Evolutionary conservation across 2,113 vertebrate species (phyloP).

Genomic region (Oxyura jamaicensis): DNA sequence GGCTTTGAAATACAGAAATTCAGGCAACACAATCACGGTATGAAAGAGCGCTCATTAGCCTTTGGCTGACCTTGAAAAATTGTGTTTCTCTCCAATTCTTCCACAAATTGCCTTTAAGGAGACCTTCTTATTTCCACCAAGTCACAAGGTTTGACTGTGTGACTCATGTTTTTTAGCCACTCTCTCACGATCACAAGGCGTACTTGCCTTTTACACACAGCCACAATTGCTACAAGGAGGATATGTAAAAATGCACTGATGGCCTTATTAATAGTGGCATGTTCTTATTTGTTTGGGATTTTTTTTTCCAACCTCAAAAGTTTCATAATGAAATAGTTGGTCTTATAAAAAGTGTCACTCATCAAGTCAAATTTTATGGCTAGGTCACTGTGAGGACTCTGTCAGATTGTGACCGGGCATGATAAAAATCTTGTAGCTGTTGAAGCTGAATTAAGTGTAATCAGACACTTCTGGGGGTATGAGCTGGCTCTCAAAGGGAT

Average conservation of each 20-base stretch:
- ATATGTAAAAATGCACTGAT: neutral
- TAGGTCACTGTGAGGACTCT: slow-evolving; percentile 33
- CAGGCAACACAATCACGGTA: slow-evolving; percentile 53
- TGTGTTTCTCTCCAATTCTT: slow-evolving; percentile 51
- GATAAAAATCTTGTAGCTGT: neutral
- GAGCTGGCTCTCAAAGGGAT: neutral
- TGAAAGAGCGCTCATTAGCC: slow-evolving; percentile 72
- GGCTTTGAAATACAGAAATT: slow-evolving; percentile 70
- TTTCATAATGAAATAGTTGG: slow-evolving; percentile 45
- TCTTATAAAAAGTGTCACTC: slow-evolving; percentile 34
- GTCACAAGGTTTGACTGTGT: slow-evolving; percentile 56
- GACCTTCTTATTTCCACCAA: slow-evolving; percentile 56
- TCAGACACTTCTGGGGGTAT: neutral
- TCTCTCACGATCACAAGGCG: slow-evolving; percentile 64
- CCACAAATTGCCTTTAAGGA: slow-evolving; percentile 68
- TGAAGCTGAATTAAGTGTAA: neutral
- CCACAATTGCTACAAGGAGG: slow-evolving; percentile 40
- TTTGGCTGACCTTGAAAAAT: slow-evolving; percentile 69
- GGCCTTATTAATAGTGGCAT: slow-evolving; percentile 8
- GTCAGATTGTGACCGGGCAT: neutral
- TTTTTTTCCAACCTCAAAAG: slow-evolving; percentile 31
- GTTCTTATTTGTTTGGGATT: slow-evolving; percentile 37
- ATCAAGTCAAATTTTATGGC: slow-evolving; percentile 31
- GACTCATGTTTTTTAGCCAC: slow-evolving; percentile 51
- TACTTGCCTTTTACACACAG: slow-evolving; percentile 23